A percentile compares a stretch with the other conserved stretches of the same genome.
Evolutionary conservation across 2,888 invertebrate species (phyloP).

Genomic region (Parochlus steinenii): DNA sequence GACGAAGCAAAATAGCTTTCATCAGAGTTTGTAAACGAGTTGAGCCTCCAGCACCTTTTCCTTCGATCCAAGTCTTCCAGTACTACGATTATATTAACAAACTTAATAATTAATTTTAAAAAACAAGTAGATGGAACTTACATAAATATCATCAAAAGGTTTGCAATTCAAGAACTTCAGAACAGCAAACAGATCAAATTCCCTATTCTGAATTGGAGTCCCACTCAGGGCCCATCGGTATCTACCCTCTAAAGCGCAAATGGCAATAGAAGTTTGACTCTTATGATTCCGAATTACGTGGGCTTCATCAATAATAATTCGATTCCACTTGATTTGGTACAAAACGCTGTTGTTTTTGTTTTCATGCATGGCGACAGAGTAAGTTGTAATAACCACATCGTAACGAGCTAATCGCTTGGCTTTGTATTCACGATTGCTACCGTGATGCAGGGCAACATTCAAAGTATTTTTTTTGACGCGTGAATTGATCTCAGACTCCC

Average conservation of each 20-base stretch:
- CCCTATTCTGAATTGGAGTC: conserved; percentile 90
- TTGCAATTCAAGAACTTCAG: conserved; percentile 68
- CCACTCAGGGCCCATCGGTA: conserved; percentile 80
- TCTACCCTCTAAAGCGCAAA: conserved; percentile 42
- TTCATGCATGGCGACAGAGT: conserved; percentile 53
- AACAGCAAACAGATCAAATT: conserved; percentile 62
- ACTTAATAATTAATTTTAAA: conserved; percentile 1
- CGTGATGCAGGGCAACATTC: conserved; percentile 61
- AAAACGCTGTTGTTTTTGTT: conserved; percentile 35
- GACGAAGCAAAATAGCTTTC: conserved; percentile 66
- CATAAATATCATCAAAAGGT: conserved; percentile 73
- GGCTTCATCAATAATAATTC: conserved; percentile 86
- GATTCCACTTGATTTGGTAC: conserved; percentile 59
- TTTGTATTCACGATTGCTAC: conserved; percentile 49
- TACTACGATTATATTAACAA: conserved; percentile 31
- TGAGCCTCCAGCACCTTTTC: conserved; percentile 59
- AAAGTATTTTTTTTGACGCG: conserved; percentile 45
- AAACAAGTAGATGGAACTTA: conserved; percentile 24
- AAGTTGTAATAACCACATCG: conserved; percentile 83
- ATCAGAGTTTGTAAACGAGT: conserved; percentile 72
- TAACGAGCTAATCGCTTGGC: conserved; percentile 43
- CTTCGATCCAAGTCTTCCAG: conserved; percentile 88
- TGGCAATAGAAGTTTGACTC: conserved; percentile 52
- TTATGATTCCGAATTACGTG: conserved; percentile 84
- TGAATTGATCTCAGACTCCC: conserved; percentile 61